Evolutionary conservation across 1,140 invertebrate species (phyloP).

Genomic region (Ericerus pela): DNA sequence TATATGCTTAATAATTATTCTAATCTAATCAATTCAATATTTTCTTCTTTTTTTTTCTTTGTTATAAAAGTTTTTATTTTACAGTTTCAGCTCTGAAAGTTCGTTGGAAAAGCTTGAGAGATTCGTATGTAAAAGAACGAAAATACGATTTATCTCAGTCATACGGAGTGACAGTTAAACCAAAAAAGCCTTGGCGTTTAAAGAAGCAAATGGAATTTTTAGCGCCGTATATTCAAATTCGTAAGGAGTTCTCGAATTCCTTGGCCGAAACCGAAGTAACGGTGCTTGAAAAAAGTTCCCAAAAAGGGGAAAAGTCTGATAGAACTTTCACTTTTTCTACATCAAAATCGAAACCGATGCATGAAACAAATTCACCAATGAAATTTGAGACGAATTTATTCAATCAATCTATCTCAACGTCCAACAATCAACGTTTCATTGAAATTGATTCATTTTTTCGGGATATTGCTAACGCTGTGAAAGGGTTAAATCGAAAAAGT

Average conservation of each 20-base stretch:
- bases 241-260: not conserved
- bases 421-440: too few relatives aligned
- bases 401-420: too few relatives aligned
- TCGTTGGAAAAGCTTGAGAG: not conserved
- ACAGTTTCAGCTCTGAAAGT: not conserved
- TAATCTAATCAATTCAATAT: too few relatives aligned
- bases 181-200: not conserved
- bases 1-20: too few relatives aligned
- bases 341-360: too few relatives aligned
- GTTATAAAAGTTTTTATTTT: not conserved
- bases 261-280: too few relatives aligned
- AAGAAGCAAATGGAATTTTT: slow-evolving; percentile 9
- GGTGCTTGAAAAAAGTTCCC: too few relatives aligned
- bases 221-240: not conserved
- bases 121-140: not conserved
- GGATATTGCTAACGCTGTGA: not conserved
- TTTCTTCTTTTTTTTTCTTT: not conserved
- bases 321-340: too few relatives aligned
- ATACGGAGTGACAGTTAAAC: not conserved
- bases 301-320: too few relatives aligned
- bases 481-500: not conserved
- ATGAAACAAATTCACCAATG: too few relatives aligned
- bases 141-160: not conserved
- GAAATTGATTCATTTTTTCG: slow-evolving; percentile 1
- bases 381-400: too few relatives aligned